These are phyloP conservation scores for Heliconius ismenius DNA, from an alignment of 2,888 invertebrate genomes.

Conservation along the genomic window DNA sequence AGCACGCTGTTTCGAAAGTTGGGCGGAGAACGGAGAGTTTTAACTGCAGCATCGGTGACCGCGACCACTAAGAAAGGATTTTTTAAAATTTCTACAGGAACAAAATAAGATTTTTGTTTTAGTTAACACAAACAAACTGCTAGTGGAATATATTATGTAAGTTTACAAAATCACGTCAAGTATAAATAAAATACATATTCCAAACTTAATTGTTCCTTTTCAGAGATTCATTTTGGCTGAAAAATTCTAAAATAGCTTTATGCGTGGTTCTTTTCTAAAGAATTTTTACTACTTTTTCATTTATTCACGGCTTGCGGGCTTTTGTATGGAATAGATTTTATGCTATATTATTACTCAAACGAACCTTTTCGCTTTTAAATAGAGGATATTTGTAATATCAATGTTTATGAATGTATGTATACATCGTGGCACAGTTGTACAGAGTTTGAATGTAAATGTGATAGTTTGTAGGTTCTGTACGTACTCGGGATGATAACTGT, in stretches of 20 bases:
- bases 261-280: slow-evolving; percentile 7
- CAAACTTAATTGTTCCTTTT: neutral
- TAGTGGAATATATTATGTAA: neutral
- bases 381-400: neutral
- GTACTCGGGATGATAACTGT: too few species aligned
- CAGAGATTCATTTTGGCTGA: neutral
- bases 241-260: slow-evolving; percentile 1
- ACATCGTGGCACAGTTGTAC: too few species aligned
- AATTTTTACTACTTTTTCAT: neutral
- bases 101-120: too few species aligned
- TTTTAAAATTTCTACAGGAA: too few species aligned
- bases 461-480: too few species aligned
- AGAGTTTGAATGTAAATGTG: too few species aligned
- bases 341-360: neutral
- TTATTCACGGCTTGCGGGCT: slow-evolving; percentile 10
- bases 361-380: neutral
- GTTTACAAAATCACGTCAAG: neutral
- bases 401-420: too few species aligned
- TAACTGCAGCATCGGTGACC: too few species aligned
- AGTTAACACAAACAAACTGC: too few species aligned
- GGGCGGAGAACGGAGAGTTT: too few species aligned
- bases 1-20: too few species aligned
- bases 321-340: neutral
- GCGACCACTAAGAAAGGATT: too few species aligned
- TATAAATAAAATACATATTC: neutral